Evolutionary conservation across 2,797 vertebrate genomes (phyloP), one percentile per base, ranked within the genome.

Genomic region (Balearica regulorum): DNA sequence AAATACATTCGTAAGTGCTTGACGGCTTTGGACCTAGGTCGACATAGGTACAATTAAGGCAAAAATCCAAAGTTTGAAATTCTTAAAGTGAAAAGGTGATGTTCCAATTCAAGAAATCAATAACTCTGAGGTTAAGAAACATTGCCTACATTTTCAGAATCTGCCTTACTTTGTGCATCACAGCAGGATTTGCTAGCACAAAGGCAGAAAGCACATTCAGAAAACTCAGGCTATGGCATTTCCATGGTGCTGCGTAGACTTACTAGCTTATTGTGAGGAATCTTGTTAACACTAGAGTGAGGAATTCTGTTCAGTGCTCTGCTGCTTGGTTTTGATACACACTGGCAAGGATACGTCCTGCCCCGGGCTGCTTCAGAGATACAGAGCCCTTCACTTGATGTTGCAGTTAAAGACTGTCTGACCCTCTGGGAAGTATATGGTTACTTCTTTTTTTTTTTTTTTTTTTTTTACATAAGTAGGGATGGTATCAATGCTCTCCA

Each of bases 351-450:
- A 71, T 89, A 78, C 15, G 5, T 64, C 65, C 68, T 93, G 70
- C 92, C 68, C 76, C 69, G 78, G 89, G 91, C 72, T 83, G n/a
- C 76, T 94, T 81, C 26, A 33, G 69, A 71, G 57, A 26, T 71
- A 44, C 46, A 85, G 55, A 87, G 53, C 60, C 82, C 76, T 84
- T 96, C 80, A 82, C 65, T 49, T 89, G 83, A 81, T 87, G 51
- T 91, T 93, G 79, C 70, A 61, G 83, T 78, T 95, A 93, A 96
- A 94, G 80, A 77, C 62, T 94, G 12, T 72, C 79, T 83, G 83
- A 83, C 80, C 93, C 86, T 90, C 73, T 86, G 82, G 89, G 94
- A 95, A 91, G 46, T 69, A 65, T 49, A 88, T 0, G 2, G 87
- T 64, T 94, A 37, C 58, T 90, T 60, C 33, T 90, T 85, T 76